Percentiles rank a stretch among this genome's conserved stretches.
Evolutionary conservation across 2,113 vertebrate genomes (phyloP).

Genomic region (Lepisosteus osseus): DNA sequence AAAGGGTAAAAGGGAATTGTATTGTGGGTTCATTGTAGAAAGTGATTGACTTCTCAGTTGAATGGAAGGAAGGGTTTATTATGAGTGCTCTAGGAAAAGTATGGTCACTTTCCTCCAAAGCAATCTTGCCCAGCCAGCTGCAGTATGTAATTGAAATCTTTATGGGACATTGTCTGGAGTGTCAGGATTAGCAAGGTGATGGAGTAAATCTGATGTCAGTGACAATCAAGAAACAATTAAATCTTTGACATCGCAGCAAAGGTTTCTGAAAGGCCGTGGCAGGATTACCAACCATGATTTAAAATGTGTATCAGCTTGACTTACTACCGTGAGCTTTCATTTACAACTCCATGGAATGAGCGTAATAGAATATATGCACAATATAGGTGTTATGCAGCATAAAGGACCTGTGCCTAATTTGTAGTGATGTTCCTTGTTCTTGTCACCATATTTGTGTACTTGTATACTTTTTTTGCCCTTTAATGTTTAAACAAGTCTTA

Average conservation of each 20-base stretch:
- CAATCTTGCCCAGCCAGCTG: slow-evolving; percentile 3
- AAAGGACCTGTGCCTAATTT: no score
- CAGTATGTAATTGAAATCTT: slow-evolving; percentile 21
- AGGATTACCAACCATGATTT: not conserved
- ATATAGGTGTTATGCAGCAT: no score
- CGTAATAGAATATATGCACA: no score
- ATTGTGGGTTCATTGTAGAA: not conserved
- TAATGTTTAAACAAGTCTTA: no score
- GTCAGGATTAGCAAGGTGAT: slow-evolving; percentile 12
- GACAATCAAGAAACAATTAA: slow-evolving; percentile 21
- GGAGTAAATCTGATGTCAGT: slow-evolving; percentile 15
- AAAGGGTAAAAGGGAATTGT: not conserved
- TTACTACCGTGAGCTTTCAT: not conserved
- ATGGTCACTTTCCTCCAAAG: not conserved
- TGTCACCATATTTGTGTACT: no score
- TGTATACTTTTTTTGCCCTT: no score
- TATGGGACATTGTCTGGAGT: slow-evolving; percentile 2
- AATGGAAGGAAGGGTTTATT: slow-evolving; percentile 12
- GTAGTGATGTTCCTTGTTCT: no score
- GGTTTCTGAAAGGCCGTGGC: slow-evolving; percentile 2
- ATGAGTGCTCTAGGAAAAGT: not conserved
- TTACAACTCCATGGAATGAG: not conserved
- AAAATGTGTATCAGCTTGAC: not conserved
- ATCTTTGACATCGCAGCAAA: slow-evolving; percentile 16
- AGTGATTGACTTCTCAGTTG: not conserved